Evolutionary conservation across 2,797 vertebrate genomes (phyloP).

Genomic region (Characodon lateralis): DNA sequence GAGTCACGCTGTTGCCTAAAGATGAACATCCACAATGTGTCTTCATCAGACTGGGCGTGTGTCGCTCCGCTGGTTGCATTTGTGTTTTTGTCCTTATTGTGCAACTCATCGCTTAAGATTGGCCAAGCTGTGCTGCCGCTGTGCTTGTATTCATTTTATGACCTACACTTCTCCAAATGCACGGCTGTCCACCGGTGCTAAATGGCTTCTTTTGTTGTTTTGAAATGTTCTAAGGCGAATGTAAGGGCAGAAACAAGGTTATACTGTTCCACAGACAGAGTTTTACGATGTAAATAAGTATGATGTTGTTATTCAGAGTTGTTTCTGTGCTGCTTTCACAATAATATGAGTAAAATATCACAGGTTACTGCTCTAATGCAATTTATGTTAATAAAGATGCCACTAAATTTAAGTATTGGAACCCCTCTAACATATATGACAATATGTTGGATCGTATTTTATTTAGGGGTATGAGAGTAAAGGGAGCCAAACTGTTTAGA

Average conservation of each 20-base stretch:
- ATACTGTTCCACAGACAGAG: neutral
- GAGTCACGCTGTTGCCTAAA: slow-evolving; percentile 53
- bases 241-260: neutral
- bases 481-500: neutral
- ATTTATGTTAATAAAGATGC: neutral
- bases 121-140: slow-evolving; percentile 12
- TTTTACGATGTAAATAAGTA: neutral
- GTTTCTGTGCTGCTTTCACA: slow-evolving; percentile 13
- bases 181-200: neutral
- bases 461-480: neutral
- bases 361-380: slow-evolving; percentile 2
- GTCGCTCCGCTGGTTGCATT: slow-evolving; percentile 11
- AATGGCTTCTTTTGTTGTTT: neutral
- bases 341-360: slow-evolving; percentile 3
- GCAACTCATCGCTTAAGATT: slow-evolving; percentile 14
- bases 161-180: neutral
- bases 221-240: neutral
- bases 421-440: neutral
- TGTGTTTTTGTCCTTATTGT: slow-evolving; percentile 24
- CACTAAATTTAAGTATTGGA: neutral
- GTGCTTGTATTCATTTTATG: slow-evolving; percentile 16
- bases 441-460: neutral
- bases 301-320: slow-evolving; percentile 10
- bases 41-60: slow-evolving; percentile 31
- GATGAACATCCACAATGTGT: slow-evolving; percentile 55